These are phyloP conservation scores for Hemicordylus capensis DNA, from an alignment of 2,113 vertebrate genomes.

Conservation along the genomic window DNA sequence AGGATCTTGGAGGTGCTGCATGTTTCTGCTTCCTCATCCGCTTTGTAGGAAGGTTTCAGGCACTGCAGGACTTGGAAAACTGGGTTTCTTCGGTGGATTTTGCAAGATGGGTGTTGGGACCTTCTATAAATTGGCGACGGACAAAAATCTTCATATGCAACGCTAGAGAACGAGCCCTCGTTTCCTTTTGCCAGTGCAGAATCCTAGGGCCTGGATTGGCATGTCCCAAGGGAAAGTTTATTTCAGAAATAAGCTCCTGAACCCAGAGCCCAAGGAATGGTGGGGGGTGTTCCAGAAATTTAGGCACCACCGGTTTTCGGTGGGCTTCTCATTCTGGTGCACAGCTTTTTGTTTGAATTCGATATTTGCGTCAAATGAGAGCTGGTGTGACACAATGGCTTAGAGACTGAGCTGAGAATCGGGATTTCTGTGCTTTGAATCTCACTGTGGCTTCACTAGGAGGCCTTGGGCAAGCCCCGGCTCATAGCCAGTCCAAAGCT, in stretches of 20 bases:
- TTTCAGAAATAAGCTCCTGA: constrained; percentile 52
- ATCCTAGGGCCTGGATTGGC: constrained; percentile 54
- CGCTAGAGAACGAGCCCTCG: constrained; percentile 15
- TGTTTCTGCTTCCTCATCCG: constrained; percentile 7
- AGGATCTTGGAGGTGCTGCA: constrained; percentile 20
- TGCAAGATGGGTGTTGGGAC: constrained; percentile 37
- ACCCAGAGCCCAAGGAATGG: constrained; percentile 41
- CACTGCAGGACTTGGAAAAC: constrained; percentile 12
- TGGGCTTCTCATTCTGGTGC: background rate
- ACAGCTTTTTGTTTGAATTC: background rate
- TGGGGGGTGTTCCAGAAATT: background rate
- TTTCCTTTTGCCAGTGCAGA: constrained; percentile 30
- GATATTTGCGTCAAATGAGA: too few relatives aligned
- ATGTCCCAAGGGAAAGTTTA: constrained; percentile 51
- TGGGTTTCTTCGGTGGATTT: constrained; percentile 26
- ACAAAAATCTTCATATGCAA: constrained; percentile 31
- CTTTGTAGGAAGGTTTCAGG: background rate
- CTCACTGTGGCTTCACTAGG: too few relatives aligned
- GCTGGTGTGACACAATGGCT: too few relatives aligned
- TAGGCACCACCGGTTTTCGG: background rate
- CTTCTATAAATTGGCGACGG: constrained; percentile 17
- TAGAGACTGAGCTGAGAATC: too few relatives aligned
- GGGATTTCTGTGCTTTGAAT: too few relatives aligned
- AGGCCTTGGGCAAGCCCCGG: too few relatives aligned
- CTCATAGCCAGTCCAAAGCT: too few relatives aligned